A percentile compares a stretch with the other conserved stretches of the same genome.
Evolutionary conservation across 1,140 invertebrate genomes (phyloP).

Genomic region (Caerostris extrusa): DNA sequence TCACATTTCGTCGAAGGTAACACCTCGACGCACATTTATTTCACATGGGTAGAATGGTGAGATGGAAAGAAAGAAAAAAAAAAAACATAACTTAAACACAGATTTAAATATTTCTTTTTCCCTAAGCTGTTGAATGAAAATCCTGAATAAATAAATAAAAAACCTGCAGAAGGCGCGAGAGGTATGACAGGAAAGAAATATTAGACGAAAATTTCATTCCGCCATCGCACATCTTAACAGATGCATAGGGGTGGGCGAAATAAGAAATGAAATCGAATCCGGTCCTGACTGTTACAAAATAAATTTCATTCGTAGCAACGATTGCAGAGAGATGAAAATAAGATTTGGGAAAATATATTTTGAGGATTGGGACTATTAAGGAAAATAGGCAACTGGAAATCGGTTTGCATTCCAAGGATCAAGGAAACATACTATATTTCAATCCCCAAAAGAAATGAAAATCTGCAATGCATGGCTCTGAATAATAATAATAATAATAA

Average conservation of each 20-base stretch:
- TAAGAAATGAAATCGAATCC: background rate
- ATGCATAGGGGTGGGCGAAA: background rate
- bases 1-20: no score
- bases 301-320: background rate
- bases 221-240: background rate
- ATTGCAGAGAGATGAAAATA: background rate
- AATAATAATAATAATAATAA: no score
- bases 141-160: background rate
- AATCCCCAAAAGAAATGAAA: no score
- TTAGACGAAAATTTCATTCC: background rate
- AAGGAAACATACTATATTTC: background rate
- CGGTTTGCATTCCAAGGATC: background rate
- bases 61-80: no score
- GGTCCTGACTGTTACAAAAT: background rate
- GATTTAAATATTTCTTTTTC: background rate
- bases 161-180: background rate
- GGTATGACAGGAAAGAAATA: background rate
- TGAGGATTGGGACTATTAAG: background rate
- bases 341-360: background rate
- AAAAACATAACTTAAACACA: background rate
- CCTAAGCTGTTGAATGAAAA: background rate
- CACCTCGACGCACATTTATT: no score
- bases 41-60: no score
- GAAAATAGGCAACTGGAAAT: background rate
- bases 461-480: no score